Conservation (phyloP, 2,113 vertebrate species). For the Lasiurus cinereus region DNA sequence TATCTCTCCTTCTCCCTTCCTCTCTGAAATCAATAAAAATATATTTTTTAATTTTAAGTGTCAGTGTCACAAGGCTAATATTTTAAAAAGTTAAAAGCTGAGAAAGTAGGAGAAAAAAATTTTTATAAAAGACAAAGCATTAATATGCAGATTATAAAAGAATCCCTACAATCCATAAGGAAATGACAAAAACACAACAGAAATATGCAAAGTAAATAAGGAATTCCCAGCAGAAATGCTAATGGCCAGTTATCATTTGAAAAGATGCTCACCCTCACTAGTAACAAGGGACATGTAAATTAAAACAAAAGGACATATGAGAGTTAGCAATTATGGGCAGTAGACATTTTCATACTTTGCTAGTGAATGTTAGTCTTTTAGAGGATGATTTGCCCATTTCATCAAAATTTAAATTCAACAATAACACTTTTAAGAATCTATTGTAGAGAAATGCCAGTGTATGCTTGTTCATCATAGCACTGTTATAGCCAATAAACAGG, state of each 20-base stretch:
- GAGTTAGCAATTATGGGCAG: background rate
- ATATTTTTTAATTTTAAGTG: background rate
- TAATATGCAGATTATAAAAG: background rate
- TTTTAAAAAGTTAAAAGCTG: constrained; percentile 12
- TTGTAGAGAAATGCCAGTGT: background rate
- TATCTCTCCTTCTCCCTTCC: no score
- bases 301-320: background rate
- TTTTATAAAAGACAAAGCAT: constrained; percentile 1
- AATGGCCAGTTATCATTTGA: background rate
- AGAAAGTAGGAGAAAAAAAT: background rate
- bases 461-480: background rate
- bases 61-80: background rate
- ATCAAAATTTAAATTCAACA: constrained; percentile 31
- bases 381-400: background rate
- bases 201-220: constrained; percentile 31
- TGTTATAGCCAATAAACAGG: background rate
- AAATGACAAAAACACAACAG: constrained; percentile 25
- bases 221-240: background rate
- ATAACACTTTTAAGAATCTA: background rate
- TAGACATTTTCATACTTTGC: background rate
- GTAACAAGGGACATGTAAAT: background rate
- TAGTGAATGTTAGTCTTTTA: background rate
- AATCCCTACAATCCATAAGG: background rate
- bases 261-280: background rate
- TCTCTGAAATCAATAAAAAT: no score